Conservation (phyloP, 2,113 vertebrate species). For the Mystacornis crossleyi region DNA sequence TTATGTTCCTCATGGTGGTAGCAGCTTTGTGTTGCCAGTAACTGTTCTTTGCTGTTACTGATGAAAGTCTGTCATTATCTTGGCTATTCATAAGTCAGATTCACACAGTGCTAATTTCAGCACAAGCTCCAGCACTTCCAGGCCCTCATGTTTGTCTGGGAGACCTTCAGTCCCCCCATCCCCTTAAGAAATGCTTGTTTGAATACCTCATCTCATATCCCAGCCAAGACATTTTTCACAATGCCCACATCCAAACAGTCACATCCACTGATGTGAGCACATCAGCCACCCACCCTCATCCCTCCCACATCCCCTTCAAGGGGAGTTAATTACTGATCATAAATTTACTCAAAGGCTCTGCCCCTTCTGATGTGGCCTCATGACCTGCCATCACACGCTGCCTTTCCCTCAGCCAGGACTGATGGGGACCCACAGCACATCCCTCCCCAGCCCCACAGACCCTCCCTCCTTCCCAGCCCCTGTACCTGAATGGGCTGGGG, state of each 20-base stretch:
- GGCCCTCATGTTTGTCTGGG: not conserved
- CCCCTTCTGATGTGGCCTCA: not conserved
- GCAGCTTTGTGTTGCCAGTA: constrained; percentile 13
- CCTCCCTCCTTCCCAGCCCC: not conserved
- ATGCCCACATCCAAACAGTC: not conserved
- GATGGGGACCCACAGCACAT: not conserved
- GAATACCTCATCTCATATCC: not conserved
- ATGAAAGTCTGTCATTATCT: not conserved
- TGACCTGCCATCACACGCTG: not conserved
- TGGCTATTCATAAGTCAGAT: constrained; percentile 7
- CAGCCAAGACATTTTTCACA: not conserved
- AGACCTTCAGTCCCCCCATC: not conserved
- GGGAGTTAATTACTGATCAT: not conserved
- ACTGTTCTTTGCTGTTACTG: constrained; percentile 24
- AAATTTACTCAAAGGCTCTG: not conserved
- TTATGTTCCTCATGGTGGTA: not conserved
- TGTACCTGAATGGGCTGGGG: constrained; percentile 83
- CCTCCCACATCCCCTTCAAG: not conserved
- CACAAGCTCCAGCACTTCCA: not conserved
- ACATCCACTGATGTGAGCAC: not conserved
- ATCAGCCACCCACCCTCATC: not conserved
- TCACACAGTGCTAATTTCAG: not conserved
- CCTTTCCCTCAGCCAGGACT: not conserved
- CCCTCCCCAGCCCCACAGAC: not conserved
- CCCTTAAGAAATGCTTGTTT: not conserved